phyloP scores from a whole-genome alignment of 1,140 invertebrate species.

The Anagrus nilaparvatae region DNA sequence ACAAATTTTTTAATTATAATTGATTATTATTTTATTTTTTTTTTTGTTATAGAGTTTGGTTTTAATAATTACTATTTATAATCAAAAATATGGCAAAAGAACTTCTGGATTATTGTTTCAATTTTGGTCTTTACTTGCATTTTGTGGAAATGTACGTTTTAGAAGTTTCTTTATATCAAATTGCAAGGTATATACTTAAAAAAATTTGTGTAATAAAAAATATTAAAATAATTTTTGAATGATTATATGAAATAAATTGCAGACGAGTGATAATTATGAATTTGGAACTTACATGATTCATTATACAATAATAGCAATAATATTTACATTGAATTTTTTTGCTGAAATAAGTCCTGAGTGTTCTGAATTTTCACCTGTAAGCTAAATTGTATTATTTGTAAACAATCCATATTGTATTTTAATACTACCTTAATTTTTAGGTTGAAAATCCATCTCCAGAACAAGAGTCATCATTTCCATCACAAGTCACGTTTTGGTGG shows the following conservation, averaged over 20 bases:
- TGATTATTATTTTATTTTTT: too few relatives aligned
- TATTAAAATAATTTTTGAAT: too few relatives aligned
- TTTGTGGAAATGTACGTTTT: slow-evolving; percentile 65
- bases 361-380: slow-evolving; percentile 59
- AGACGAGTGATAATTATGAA: too few relatives aligned
- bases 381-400: too few relatives aligned
- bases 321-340: slow-evolving; percentile 75
- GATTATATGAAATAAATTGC: too few relatives aligned
- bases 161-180: slow-evolving; percentile 51
- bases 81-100: slow-evolving; percentile 71
- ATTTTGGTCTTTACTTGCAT: slow-evolving; percentile 70
- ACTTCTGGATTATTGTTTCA: slow-evolving; percentile 80
- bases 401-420: too few relatives aligned
- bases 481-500: slow-evolving; percentile 83
- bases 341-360: slow-evolving; percentile 61
- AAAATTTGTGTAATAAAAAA: too few relatives aligned
- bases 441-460: slow-evolving; percentile 87
- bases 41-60: too few relatives aligned
- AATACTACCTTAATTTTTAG: too few relatives aligned
- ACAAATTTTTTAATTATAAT: too few relatives aligned
- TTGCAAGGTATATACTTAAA: slow-evolving; percentile 35
- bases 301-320: slow-evolving; percentile 58
- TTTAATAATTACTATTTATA: slow-evolving; percentile 59
- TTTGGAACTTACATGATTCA: slow-evolving; percentile 75
- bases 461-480: slow-evolving; percentile 75